Percentiles rank a stretch among this genome's conserved stretches.
Conservation (phyloP, 2,113 vertebrate species). For the Chrysochloris asiatica region DNA sequence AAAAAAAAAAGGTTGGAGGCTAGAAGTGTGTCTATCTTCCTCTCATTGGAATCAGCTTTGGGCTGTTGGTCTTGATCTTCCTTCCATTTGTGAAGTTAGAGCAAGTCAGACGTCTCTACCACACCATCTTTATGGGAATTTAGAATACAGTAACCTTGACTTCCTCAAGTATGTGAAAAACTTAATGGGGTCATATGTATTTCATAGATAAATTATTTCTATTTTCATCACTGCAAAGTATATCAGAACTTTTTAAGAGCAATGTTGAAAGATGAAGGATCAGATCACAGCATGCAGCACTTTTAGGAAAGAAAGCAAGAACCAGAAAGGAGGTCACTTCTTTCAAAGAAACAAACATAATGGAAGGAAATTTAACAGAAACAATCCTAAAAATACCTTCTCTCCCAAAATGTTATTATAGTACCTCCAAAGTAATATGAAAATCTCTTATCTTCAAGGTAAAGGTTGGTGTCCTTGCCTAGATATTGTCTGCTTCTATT, state of each 20-base stretch:
- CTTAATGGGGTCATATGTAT: background rate
- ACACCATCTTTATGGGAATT: background rate
- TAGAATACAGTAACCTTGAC: background rate
- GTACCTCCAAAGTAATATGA: background rate
- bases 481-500: background rate
- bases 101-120: no score
- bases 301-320: conserved; percentile 55
- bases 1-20: no score
- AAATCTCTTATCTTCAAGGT: conserved; percentile 9
- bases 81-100: no score
- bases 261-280: conserved; percentile 33
- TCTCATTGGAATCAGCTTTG: no score
- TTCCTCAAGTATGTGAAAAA: conserved; percentile 13
- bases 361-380: conserved; percentile 48
- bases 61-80: no score
- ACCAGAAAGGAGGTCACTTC: conserved; percentile 54
- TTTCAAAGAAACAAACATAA: conserved; percentile 48
- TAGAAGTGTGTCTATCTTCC: no score
- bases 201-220: conserved; percentile 41
- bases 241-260: conserved; percentile 49
- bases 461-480: background rate
- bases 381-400: conserved; percentile 41
- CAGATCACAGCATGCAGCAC: conserved; percentile 30
- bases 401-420: background rate
- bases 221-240: conserved; percentile 44